Conservation (phyloP, 2,113 vertebrate genomes). For the Leucoraja erinaceus region DNA sequence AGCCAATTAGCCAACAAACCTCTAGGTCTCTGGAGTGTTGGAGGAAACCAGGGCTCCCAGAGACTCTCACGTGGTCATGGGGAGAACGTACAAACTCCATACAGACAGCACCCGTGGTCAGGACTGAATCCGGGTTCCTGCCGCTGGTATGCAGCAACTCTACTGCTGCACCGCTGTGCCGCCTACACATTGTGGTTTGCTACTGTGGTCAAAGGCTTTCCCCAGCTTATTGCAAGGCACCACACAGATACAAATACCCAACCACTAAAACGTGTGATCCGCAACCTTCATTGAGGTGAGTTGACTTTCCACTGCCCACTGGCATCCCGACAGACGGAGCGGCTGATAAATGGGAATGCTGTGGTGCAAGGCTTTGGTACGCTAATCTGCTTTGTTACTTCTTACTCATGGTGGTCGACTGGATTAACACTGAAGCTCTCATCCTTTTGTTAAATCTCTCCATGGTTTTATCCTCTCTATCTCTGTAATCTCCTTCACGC, state of each 20-base stretch:
- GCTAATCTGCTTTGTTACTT: background rate
- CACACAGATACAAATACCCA: background rate
- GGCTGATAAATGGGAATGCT: background rate
- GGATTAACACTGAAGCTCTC: background rate
- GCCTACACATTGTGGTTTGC: background rate
- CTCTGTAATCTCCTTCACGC: background rate
- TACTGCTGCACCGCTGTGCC: no score
- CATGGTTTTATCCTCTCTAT: background rate
- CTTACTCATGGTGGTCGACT: background rate
- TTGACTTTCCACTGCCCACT: no score
- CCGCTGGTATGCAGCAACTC: no score
- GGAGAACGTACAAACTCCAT: no score
- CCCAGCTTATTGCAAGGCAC: background rate
- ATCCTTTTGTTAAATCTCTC: background rate
- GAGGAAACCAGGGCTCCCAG: no score
- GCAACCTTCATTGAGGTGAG: no score
- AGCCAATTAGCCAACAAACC: no score
- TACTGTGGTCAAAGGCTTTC: background rate
- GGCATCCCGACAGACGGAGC: no score
- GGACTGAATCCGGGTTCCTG: no score
- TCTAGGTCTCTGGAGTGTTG: no score
- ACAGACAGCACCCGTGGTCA: no score
- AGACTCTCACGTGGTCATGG: no score
- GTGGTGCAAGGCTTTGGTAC: background rate
- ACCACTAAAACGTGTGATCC: background rate